A percentile compares a stretch with the other conserved stretches of the same genome.
Evolutionary conservation across 1,140 invertebrate genomes (phyloP).

Genomic region (Leucophenga varia): DNA sequence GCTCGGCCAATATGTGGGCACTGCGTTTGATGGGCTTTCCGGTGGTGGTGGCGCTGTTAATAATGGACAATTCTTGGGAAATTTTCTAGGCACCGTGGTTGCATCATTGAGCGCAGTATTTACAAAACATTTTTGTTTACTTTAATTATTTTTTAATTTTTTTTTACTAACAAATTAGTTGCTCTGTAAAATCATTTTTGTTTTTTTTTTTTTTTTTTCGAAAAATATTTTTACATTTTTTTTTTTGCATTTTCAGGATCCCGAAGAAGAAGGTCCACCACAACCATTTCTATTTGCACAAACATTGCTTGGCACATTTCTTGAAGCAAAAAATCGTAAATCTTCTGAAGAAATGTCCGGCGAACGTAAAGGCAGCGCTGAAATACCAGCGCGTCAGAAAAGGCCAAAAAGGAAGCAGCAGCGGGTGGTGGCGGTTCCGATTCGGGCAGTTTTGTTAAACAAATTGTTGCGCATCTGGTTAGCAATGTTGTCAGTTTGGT

Average conservation of each 20-base stretch:
- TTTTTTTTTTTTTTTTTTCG: background rate
- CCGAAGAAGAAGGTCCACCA: constrained; percentile 47
- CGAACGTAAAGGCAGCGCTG: constrained; percentile 30
- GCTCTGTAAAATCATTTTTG: background rate
- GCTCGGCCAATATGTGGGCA: constrained; percentile 57
- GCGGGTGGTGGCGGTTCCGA: constrained; percentile 29
- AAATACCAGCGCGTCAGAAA: constrained; percentile 12
- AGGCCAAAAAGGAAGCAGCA: constrained; percentile 21
- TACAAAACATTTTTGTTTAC: constrained; percentile 16
- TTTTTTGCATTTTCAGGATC: constrained; percentile 30
- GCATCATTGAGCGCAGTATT: constrained; percentile 55
- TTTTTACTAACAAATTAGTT: constrained; percentile 39
- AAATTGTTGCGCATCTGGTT: constrained; percentile 43
- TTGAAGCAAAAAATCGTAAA: constrained; percentile 40
- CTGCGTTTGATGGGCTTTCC: constrained; percentile 58
- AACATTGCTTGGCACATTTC: constrained; percentile 39
- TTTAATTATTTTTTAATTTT: constrained; percentile 4
- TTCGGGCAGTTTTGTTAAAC: constrained; percentile 45
- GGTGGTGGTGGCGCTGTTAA: constrained; percentile 61
- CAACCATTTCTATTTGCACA: constrained; percentile 43
- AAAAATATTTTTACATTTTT: constrained; percentile 1
- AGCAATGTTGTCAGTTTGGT: constrained; percentile 42
- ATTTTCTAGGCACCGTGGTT: constrained; percentile 52
- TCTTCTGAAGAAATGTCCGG: constrained; percentile 22
- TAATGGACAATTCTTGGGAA: constrained; percentile 56